Evolutionary conservation across 2,113 vertebrate genomes (phyloP), one percentile per base, ranked within the genome.

Genomic region (Cololabis saira): DNA sequence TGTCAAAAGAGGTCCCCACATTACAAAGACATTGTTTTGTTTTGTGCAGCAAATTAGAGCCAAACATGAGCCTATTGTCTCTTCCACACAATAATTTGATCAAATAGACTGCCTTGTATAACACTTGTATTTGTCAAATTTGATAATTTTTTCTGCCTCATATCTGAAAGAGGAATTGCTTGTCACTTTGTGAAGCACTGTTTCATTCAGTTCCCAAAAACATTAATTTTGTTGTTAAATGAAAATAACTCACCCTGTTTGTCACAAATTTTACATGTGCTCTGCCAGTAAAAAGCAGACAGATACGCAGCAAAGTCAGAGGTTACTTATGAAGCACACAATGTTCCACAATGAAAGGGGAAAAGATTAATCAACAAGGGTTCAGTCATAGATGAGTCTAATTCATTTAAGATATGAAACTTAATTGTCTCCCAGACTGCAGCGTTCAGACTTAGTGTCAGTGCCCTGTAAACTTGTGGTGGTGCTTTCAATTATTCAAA

Each of bases 401-500:
- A 43, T 69, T 52, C 16, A 63, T 67, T 48, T 13, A 24, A 58
- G 11, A 59, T 63, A 63, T 41, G 56, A 62, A 61, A 47, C 8
- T 18, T 16, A 64, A 41, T 16, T 50, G 45, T 42, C 58, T 67
- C n/a, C 3, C 43, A 27, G 30, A 58, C 60, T 80, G 78, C 73
- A 73, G 80, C 71, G 51, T 87, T 80, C 45, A 56, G 54, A 59
- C n/a, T 80, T 60, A 61, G 74, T 85, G 76, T 76, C 52, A 47
- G 64, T 45, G 61, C 47, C 65, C 72, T 78, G 42, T 75, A 65
- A 78, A 80, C 59, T 76, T 82, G 78, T 72, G 53, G 33, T 45
- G 16, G 60, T 66, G 63, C 63, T 49, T 85, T 89, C 78, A 87
- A 82, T 84, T 84, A 85, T 87, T 85, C 64, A 85, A 72, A 44